Conservation (phyloP, 2,888 invertebrate species). For the Hydraecia micacea region DNA sequence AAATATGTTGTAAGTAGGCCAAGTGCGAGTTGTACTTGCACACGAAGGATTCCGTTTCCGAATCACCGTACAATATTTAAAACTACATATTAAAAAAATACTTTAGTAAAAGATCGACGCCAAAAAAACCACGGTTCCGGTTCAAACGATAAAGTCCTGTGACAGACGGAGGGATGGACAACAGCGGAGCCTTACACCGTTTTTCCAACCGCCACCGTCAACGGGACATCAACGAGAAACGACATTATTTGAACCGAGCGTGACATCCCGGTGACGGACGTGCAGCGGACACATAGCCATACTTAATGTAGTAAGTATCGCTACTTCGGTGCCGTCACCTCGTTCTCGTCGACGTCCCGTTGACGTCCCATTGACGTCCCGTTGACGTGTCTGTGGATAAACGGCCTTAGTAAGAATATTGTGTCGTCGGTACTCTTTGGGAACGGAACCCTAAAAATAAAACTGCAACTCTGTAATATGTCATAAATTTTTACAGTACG, state of each 20-base stretch:
- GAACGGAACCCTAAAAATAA: conserved; percentile 22
- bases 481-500: conserved; percentile 39
- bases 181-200: background rate
- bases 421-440: background rate
- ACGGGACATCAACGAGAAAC: background rate
- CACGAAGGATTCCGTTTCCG: background rate
- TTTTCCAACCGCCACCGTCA: background rate
- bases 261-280: no score
- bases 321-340: no score
- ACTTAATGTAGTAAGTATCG: no score
- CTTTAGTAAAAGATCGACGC: background rate
- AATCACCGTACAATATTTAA: background rate
- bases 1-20: conserved; percentile 5
- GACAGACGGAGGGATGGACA: background rate
- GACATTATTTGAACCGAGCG: background rate
- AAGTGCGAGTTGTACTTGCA: background rate
- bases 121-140: background rate
- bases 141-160: background rate
- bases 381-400: background rate
- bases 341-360: background rate
- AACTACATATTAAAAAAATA: background rate
- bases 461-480: conserved; percentile 13
- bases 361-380: background rate
- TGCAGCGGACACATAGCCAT: no score
- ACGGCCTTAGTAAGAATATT: background rate